Conservation (phyloP, 2,888 invertebrate genomes). For the Exocentrus adspersus region DNA sequence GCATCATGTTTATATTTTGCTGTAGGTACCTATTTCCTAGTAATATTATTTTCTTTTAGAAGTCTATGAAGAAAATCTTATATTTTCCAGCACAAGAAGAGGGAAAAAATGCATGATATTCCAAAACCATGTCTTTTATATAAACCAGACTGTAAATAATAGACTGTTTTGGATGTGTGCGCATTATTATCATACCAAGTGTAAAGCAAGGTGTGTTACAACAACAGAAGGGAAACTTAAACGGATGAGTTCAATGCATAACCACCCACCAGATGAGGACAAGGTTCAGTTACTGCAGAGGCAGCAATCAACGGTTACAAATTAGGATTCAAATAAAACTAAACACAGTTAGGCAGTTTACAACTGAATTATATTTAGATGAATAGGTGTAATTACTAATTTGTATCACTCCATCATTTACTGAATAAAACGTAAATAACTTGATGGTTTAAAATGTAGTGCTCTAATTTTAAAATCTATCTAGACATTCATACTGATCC, state of each 20-base stretch:
- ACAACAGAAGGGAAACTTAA: constrained; percentile 42
- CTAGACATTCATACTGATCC: too few relatives aligned
- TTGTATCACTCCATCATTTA: too few relatives aligned
- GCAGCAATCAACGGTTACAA: background rate
- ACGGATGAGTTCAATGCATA: constrained; percentile 41
- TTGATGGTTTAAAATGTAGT: too few relatives aligned
- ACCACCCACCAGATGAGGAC: constrained; percentile 48
- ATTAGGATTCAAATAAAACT: background rate
- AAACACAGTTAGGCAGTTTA: too few relatives aligned
- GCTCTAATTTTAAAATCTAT: too few relatives aligned
- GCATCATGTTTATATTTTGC: background rate
- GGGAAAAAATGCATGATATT: constrained; percentile 50
- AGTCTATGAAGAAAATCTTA: background rate
- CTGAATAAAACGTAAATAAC: too few relatives aligned
- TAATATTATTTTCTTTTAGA: background rate
- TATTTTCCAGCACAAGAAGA: constrained; percentile 44
- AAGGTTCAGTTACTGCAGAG: constrained; percentile 4
- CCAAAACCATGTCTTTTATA: constrained; percentile 49
- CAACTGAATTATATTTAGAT: too few relatives aligned
- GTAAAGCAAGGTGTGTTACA: constrained; percentile 51
- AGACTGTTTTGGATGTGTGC: constrained; percentile 55
- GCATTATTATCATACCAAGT: constrained; percentile 51
- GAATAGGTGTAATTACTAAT: too few relatives aligned
- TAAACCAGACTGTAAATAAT: constrained; percentile 47
- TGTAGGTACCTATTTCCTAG: background rate